Base-by-base conservation (phyloP, 2,113 vertebrate species). In the Balaenoptera acutorostrata region DNA sequence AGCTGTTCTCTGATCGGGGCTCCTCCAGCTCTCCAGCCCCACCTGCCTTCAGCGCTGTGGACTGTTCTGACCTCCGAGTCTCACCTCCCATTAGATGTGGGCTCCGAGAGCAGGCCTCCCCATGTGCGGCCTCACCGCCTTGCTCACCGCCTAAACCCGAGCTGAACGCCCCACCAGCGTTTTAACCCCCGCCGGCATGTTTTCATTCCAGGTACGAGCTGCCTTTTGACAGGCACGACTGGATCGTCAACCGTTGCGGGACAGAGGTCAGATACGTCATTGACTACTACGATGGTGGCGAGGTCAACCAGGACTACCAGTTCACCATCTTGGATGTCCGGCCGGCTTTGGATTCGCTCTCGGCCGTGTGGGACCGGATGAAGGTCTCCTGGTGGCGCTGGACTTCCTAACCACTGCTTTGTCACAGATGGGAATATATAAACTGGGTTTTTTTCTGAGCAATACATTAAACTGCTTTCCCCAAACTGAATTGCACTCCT, bases 341-440 rank as follows among this genome's bases (percentile, higher is more conserved):
- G 59, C 99, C 99, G 0, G 99, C 99, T 0, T 98, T 99, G 8
- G 99, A 99, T 98, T 99, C 99, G 2, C 66, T 99, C 17, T 98
- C 96, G 0, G 99, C 99, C 0, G 99, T 99, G 2, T 99, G 99
- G 99, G 99, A 99, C 98, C 99, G 99, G 85, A 99, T 99, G 99
- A 99, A 99, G 98, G 99, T 99, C 72, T 99, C 99, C 49, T 99
- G 99, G 99, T 99, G 99, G 99, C 99, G 99, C 94, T 99, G 99
- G 99, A 99, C 99, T 57, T 99, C 99, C 0, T 99, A 98, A 98
- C 94, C 61, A 8, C 72, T 41, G 55, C 90, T 80, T 66, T 21
- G 0, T 81, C 82, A 85, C 55, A 66, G 66, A 90, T 93, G 74
- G 59, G 0, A 0, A 74, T 78, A 92, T 27, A 94, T 33, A 92